Conservation (phyloP, 2,113 vertebrate genomes). For the Myrmecobius fasciatus region DNA sequence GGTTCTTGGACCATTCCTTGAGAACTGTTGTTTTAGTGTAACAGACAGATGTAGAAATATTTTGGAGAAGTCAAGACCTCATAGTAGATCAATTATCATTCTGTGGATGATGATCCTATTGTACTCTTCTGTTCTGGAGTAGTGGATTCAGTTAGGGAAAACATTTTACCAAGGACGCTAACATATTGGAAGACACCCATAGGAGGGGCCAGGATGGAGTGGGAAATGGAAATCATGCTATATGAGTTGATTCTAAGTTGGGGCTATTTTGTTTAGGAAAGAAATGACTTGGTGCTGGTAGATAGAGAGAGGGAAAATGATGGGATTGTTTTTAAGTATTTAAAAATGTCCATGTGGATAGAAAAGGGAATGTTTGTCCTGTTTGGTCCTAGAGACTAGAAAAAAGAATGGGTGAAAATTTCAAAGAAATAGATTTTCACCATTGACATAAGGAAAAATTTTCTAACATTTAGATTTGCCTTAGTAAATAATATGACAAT, state of each 20-base stretch:
- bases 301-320: too few relatives aligned
- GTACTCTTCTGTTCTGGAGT: neutral
- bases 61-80: neutral
- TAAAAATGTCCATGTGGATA: too few relatives aligned
- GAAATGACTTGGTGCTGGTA: too few relatives aligned
- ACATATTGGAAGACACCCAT: neutral
- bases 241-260: too few relatives aligned
- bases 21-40: neutral
- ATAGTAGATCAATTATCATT: neutral
- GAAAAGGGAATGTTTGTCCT: neutral
- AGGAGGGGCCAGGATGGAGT: neutral
- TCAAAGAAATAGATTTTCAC: neutral
- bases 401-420: neutral
- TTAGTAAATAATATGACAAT: neutral
- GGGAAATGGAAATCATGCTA: neutral
- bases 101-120: neutral
- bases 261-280: too few relatives aligned
- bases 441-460: neutral
- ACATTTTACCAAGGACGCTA: neutral
- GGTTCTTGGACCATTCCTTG: neutral
- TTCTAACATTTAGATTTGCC: neutral
- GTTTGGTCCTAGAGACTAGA: neutral
- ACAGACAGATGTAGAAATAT: neutral
- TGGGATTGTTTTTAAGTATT: too few relatives aligned
- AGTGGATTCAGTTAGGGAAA: neutral